A percentile compares a stretch with the other conserved stretches of the same genome.
phyloP scores from a whole-genome alignment of 35 echinoderm and acorn worm genomes.

The Ophiothrix spiculata region DNA sequence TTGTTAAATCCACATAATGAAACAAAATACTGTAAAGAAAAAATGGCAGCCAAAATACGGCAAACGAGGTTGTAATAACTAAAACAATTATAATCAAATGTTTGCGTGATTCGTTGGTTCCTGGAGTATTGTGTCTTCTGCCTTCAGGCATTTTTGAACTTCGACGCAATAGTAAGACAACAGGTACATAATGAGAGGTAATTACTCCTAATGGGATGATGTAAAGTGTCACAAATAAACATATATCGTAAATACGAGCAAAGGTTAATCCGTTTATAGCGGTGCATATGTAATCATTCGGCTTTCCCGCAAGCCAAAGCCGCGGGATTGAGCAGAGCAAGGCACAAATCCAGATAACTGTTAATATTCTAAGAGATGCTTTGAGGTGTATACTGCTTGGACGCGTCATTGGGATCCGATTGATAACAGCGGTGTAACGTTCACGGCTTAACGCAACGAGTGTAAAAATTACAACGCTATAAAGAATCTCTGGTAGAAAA shows the following conservation, averaged over 20 bases:
- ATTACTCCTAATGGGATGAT: not conserved
- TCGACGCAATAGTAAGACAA: not conserved
- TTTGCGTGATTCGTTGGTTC: not conserved
- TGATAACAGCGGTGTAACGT: not conserved
- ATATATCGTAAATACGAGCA: not conserved
- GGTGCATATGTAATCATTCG: not conserved
- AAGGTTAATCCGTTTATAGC: not conserved
- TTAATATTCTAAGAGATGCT: not conserved
- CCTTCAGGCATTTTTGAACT: not conserved
- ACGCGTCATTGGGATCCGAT: not conserved
- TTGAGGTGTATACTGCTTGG: not conserved
- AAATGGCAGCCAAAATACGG: not conserved
- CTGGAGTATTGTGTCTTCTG: not conserved
- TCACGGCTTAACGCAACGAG: not conserved
- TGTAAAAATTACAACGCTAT: not conserved
- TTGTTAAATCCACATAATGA: not conserved
- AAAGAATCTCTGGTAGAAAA: not conserved
- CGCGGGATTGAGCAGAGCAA: not conserved
- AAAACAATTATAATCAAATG: not conserved
- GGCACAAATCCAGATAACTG: not conserved
- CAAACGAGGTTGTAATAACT: not conserved
- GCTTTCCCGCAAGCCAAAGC: not conserved
- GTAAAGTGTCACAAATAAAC: not conserved
- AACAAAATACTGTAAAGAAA: not conserved
- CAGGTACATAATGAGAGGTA: not conserved